Evolutionary conservation across 2,888 invertebrate genomes (phyloP).

Genomic region (Charanyca ferruginea): DNA sequence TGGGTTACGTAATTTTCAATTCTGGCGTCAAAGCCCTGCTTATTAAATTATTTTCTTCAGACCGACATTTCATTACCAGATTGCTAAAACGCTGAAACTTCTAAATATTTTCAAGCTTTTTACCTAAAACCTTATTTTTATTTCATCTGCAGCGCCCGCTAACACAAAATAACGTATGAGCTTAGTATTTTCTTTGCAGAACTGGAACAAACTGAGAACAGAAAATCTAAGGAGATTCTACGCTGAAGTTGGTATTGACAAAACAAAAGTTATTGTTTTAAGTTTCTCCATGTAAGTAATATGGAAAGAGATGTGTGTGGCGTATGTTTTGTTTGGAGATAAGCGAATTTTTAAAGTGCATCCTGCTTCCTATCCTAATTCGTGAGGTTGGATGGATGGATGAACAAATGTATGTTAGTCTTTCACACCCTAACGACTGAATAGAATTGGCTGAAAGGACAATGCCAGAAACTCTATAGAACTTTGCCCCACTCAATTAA

Average conservation of each 20-base stretch:
- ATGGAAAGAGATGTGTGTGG: conserved; percentile 20
- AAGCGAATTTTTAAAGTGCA: not conserved
- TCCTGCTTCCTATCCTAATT: no score
- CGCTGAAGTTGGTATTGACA: conserved; percentile 75
- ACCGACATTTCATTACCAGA: conserved; percentile 18
- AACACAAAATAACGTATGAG: conserved; percentile 61
- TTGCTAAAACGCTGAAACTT: conserved; percentile 29
- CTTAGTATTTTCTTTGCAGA: conserved; percentile 70
- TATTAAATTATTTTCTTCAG: conserved; percentile 39
- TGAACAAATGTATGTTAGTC: no score
- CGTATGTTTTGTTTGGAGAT: conserved; percentile 19
- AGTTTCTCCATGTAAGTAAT: conserved; percentile 56
- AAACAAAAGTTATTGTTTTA: conserved; percentile 73
- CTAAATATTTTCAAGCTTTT: conserved; percentile 57
- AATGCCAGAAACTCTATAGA: no score
- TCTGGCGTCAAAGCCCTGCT: conserved; percentile 17
- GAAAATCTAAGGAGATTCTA: conserved; percentile 73
- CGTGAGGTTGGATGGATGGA: no score
- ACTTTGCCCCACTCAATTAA: no score
- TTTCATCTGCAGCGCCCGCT: conserved; percentile 43
- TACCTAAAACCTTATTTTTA: conserved; percentile 47
- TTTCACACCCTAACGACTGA: no score
- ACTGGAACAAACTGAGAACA: conserved; percentile 73
- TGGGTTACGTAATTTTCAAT: conserved; percentile 24
- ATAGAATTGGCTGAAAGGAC: no score